phyloP scores from a whole-genome alignment of 2,888 invertebrate species.

The Tetanocera ferruginea region DNA sequence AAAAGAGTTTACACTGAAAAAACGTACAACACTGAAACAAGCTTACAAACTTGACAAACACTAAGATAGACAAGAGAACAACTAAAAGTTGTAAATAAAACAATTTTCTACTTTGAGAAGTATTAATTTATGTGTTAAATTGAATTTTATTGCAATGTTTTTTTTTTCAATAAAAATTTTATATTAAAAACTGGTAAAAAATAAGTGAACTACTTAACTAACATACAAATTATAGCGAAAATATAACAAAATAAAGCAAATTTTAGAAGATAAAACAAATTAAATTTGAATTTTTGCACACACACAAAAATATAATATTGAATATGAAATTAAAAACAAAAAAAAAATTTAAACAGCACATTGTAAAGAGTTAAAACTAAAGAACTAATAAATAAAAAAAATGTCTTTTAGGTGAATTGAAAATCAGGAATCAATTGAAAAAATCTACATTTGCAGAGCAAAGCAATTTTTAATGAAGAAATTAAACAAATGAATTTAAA shows the following conservation, averaged over 20 bases:
- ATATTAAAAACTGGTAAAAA: conserved; percentile 19
- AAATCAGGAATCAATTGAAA: neutral
- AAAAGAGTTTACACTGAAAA: conserved; percentile 19
- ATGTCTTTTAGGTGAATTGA: neutral
- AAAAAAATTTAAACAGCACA: conserved; percentile 1
- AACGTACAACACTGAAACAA: conserved; percentile 14
- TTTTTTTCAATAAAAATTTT: conserved; percentile 10
- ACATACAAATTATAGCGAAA: neutral
- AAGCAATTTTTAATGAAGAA: conserved; percentile 1
- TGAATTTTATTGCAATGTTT: conserved; percentile 26
- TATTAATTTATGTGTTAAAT: neutral
- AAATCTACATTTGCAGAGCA: neutral
- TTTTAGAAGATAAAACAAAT: conserved; percentile 7
- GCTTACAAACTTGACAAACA: neutral
- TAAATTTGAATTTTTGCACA: conserved; percentile 27
- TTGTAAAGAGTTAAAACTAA: neutral
- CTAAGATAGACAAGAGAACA: conserved; percentile 17
- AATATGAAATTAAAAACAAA: neutral
- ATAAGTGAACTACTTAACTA: conserved; percentile 18
- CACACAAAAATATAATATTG: conserved; percentile 33
- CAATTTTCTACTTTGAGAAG: conserved; percentile 12
- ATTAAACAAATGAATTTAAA: neutral
- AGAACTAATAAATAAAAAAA: neutral
- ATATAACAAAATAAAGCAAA: conserved; percentile 15
- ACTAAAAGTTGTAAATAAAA: conserved; percentile 30